Conservation (phyloP, 2,888 invertebrate species). For the Leptopilina myrica region DNA sequence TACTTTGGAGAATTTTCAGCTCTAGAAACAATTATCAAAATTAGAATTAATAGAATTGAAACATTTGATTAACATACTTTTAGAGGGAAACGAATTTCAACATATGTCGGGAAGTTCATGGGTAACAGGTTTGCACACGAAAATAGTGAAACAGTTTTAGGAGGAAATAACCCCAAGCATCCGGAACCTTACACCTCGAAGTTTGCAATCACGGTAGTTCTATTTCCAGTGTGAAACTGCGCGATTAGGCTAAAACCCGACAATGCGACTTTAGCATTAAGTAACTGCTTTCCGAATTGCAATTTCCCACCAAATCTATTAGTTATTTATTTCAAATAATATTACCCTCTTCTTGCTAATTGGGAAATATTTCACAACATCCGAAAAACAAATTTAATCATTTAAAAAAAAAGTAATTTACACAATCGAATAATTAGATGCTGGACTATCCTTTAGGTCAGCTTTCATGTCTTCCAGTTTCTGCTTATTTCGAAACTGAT, state of each 20-base stretch:
- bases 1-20: no score
- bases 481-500: no score
- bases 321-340: constrained; percentile 1
- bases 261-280: constrained; percentile 26
- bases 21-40: no score
- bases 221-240: constrained; percentile 26
- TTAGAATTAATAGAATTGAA: neutral
- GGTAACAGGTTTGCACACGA: constrained; percentile 17
- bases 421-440: no score
- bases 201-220: constrained; percentile 26
- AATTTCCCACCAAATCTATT: constrained; percentile 19
- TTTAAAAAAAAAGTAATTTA: no score
- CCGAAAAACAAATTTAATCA: no score
- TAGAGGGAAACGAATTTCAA: neutral
- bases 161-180: constrained; percentile 27
- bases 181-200: neutral
- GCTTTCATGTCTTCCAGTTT: no score
- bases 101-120: neutral
- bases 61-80: constrained; percentile 4
- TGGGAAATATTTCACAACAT: no score
- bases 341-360: neutral
- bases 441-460: no score
- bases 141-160: constrained; percentile 21
- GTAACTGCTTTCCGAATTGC: constrained; percentile 18
- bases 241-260: constrained; percentile 27